Evolutionary conservation across 2,888 invertebrate species (phyloP).

Genomic region (Aphidoletes aphidimyza): DNA sequence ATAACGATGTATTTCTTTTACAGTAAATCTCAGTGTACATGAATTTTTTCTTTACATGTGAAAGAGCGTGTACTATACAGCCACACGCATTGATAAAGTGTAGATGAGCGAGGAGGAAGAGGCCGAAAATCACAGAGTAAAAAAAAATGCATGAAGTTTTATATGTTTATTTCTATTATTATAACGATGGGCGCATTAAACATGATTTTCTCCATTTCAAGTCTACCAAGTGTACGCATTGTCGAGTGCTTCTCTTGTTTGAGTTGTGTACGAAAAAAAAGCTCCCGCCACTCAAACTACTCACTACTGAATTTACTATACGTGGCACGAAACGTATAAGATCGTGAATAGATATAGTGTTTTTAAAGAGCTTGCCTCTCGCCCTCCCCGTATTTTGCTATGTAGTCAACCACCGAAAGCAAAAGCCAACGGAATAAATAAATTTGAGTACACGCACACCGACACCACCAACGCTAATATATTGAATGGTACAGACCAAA

Average conservation of each 20-base stretch:
- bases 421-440: slow-evolving; percentile 51
- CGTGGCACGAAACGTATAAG: slow-evolving; percentile 37
- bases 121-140: slow-evolving; percentile 20
- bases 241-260: neutral
- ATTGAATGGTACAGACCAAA: slow-evolving; percentile 33
- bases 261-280: neutral
- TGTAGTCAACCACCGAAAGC: slow-evolving; percentile 47
- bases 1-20: neutral
- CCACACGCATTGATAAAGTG: slow-evolving; percentile 37
- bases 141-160: neutral
- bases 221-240: neutral
- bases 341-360: neutral
- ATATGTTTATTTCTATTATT: slow-evolving; percentile 34
- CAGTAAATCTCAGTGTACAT: too few species aligned
- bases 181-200: slow-evolving; percentile 14
- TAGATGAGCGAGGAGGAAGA: neutral
- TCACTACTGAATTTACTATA: slow-evolving; percentile 45
- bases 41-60: too few species aligned
- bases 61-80: too few species aligned
- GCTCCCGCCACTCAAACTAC: slow-evolving; percentile 34
- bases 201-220: slow-evolving; percentile 1
- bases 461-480: slow-evolving; percentile 46
- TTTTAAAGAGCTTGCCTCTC: slow-evolving; percentile 22
- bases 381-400: too few species aligned
- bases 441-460: slow-evolving; percentile 46